Base-by-base conservation (phyloP, 2,888 invertebrate species). In the Clistopyga incitator region DNA sequence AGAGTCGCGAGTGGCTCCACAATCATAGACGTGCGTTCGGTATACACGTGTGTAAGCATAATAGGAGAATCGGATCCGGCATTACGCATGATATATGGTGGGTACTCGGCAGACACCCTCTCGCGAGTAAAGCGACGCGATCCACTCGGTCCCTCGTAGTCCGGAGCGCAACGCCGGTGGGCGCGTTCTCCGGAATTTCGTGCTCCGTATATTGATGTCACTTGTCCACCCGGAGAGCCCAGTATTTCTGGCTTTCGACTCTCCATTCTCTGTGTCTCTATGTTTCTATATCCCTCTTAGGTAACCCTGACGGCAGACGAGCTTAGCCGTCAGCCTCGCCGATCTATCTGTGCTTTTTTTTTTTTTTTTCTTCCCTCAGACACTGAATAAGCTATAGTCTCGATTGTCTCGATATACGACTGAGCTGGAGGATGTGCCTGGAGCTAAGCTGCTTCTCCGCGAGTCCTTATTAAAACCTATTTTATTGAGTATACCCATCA, bases 131-230 rank as follows among this genome's bases (percentile, higher is more conserved):
- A 89, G 86, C 87, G 87, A 89, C 88, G 88, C 88, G 87, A 90
- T 88, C 88, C 89, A 87, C 86, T 85, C 82, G 78, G 78, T 86
- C 78, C 47, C 75, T 78, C 45, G n/a, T 38, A 72, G 38, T n/a
- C n/a, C 34, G 11, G 20, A 29, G 38, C 75, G 67, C 50, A 64
- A 59, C 64, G 65, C 75, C 59, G 56, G 47, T 54, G 79, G 68
- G 45, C 54, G 70, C 72, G 64, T 68, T 77, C 81, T 83, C 81
- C 79, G 87, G 88, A 90, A 91, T 90, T 92, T 88, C 93, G 92
- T 93, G 92, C 91, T 79, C 85, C 86, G 92, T 91, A 92, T 93
- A 93, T 92, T 91, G 92, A 93, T 92, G 92, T 87, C 86, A 76
- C 82, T 88, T 87, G 86, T 87, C 89, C 87, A 83, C 68, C 82